Conservation (phyloP, 1,140 invertebrate species). For the Homarus americanus region DNA sequence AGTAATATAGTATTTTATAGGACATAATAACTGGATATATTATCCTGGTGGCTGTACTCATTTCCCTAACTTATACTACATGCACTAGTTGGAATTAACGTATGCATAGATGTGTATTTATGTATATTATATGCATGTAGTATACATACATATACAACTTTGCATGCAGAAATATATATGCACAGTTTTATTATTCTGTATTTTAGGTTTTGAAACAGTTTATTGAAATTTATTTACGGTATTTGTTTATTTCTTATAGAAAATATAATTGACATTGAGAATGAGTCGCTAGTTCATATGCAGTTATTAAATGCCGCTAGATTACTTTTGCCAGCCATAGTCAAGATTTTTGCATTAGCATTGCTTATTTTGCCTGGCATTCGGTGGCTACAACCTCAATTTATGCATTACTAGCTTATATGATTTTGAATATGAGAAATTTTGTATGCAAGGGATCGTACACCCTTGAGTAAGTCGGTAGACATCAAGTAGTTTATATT, state of each 20-base stretch:
- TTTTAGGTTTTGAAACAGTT: not conserved
- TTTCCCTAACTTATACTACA: not conserved
- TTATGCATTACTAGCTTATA: slow-evolving; percentile 12
- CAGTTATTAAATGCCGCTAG: slow-evolving; percentile 29
- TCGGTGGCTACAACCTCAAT: slow-evolving; percentile 19
- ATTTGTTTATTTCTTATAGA: not conserved
- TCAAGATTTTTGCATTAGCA: slow-evolving; percentile 37
- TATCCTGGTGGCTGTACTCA: not conserved
- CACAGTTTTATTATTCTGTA: not conserved
- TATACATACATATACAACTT: not conserved
- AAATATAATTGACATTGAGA: not conserved
- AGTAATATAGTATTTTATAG: too few species aligned
- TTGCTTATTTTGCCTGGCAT: slow-evolving; percentile 61
- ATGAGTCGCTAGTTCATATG: slow-evolving; percentile 36
- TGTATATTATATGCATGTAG: not conserved
- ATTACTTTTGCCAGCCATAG: slow-evolving; percentile 41
- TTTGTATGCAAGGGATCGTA: not conserved
- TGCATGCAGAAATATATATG: not conserved
- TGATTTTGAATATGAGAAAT: not conserved
- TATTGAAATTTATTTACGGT: not conserved
- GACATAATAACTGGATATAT: too few species aligned
- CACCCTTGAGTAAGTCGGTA: not conserved
- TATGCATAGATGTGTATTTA: not conserved
- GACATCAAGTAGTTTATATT: too few species aligned
- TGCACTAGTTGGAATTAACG: not conserved